Conservation (phyloP, 2,888 invertebrate genomes). For the Nematopogon swammerdamellus region DNA sequence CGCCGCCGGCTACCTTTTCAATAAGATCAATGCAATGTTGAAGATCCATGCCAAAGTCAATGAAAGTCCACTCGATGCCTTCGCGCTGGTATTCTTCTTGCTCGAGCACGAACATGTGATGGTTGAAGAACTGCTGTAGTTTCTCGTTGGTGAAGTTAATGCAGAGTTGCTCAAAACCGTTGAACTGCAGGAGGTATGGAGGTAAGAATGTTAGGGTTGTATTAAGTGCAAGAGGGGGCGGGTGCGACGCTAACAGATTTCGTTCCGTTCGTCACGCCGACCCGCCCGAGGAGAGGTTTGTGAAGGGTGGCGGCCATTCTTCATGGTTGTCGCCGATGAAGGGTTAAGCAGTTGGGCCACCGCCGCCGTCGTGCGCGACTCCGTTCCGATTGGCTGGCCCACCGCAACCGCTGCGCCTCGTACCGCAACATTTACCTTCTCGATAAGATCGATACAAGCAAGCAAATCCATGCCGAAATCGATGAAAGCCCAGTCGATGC, state of each 20-base stretch:
- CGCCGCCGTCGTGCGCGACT: not conserved
- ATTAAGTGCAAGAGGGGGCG: conserved; percentile 21
- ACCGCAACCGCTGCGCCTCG: not conserved
- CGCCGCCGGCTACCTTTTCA: conserved; percentile 67
- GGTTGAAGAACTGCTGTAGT: conserved; percentile 93
- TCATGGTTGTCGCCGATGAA: conserved; percentile 2
- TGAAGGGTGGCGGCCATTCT: conserved; percentile 6
- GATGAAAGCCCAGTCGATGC: conserved; percentile 94
- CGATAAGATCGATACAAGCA: conserved; percentile 93
- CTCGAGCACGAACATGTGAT: conserved; percentile 92
- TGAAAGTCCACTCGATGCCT: conserved; percentile 90
- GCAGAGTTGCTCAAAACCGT: conserved; percentile 91
- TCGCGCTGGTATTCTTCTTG: conserved; percentile 91
- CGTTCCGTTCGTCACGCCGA: conserved; percentile 37
- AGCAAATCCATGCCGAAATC: conserved; percentile 97
- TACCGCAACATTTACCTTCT: conserved; percentile 69
- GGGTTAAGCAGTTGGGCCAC: not conserved
- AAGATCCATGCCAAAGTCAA: conserved; percentile 92
- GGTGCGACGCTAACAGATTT: conserved; percentile 30
- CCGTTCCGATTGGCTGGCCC: not conserved
- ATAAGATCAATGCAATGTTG: conserved; percentile 78
- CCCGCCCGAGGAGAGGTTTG: conserved; percentile 12
- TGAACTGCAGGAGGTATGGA: conserved; percentile 62
- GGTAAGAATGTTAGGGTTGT: conserved; percentile 29
- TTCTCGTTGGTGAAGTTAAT: conserved; percentile 95